These are phyloP conservation scores for Helicoverpa assulta DNA, from an alignment of 2,888 invertebrate genomes.

Conservation along the genomic window DNA sequence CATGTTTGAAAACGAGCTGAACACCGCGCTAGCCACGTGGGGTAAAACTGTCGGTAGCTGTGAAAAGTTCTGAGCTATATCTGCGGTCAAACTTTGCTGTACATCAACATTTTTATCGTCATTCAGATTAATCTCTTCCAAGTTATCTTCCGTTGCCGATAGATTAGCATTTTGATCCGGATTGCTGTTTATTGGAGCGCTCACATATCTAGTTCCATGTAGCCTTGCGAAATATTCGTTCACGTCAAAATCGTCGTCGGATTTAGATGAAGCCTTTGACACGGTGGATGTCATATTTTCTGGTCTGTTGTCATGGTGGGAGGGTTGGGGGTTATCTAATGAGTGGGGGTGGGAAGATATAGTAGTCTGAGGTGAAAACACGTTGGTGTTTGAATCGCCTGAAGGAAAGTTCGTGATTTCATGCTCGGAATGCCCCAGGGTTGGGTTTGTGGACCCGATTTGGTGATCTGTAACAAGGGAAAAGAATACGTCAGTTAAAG, in stretches of 20 bases:
- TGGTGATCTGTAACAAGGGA: constrained; percentile 81
- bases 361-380: constrained; percentile 51
- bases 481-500: constrained; percentile 28
- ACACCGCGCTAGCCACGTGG: constrained; percentile 91
- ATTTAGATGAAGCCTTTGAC: constrained; percentile 74
- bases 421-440: constrained; percentile 74
- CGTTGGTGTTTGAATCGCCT: constrained; percentile 76
- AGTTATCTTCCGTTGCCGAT: constrained; percentile 80
- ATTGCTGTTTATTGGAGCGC: constrained; percentile 81
- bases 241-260: constrained; percentile 87
- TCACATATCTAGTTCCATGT: constrained; percentile 85
- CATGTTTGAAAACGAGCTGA: constrained; percentile 91
- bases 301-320: constrained; percentile 25
- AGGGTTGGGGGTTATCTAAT: constrained; percentile 42
- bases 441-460: constrained; percentile 66
- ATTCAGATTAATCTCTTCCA: constrained; percentile 84
- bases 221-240: constrained; percentile 87
- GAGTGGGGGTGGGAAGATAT: constrained; percentile 41
- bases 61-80: constrained; percentile 89
- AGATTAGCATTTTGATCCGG: constrained; percentile 88
- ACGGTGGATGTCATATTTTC: constrained; percentile 54
- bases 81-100: constrained; percentile 83
- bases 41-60: constrained; percentile 91
- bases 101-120: constrained; percentile 73
- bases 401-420: constrained; percentile 71